These are phyloP conservation scores for Synergus laeviventris DNA, from an alignment of 2,888 invertebrate species.

Conservation along the genomic window DNA sequence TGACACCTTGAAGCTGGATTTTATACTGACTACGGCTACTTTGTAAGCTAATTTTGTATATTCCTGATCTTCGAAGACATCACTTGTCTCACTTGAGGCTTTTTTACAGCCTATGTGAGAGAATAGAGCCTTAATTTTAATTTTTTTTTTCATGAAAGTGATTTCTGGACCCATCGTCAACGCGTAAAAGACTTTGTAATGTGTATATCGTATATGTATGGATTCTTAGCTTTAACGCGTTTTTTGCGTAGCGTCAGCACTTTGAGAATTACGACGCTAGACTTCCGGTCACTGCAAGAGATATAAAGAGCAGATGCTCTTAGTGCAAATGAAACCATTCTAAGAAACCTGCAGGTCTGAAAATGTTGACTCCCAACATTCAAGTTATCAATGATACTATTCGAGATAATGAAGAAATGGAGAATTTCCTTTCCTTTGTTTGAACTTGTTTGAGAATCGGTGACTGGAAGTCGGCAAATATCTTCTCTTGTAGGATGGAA, in stretches of 20 bases:
- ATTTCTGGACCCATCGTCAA: constrained; percentile 3
- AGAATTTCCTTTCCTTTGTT: not conserved
- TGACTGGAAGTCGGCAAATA: constrained; percentile 8
- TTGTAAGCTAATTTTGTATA: constrained; percentile 38
- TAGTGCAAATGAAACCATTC: constrained; percentile 19
- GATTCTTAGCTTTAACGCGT: constrained; percentile 32
- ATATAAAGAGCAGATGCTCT: constrained; percentile 30
- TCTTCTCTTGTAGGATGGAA: constrained; percentile 6
- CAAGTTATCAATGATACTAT: too few relatives aligned
- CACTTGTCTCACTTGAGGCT: constrained; percentile 23
- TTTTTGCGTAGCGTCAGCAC: constrained; percentile 39
- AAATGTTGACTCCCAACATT: constrained; percentile 1
- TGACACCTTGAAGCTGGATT: constrained; percentile 25
- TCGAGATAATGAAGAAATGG: too few relatives aligned
- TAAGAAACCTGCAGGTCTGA: constrained; percentile 7
- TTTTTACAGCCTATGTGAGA: constrained; percentile 20
- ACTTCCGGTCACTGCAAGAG: constrained; percentile 26
- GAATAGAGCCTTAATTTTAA: constrained; percentile 36
- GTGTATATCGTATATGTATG: constrained; percentile 35
- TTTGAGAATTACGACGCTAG: constrained; percentile 29
- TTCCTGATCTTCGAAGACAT: constrained; percentile 36
- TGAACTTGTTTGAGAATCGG: constrained; percentile 3
- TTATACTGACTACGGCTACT: constrained; percentile 30
- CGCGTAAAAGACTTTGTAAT: constrained; percentile 2
- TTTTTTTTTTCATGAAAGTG: not conserved